Base-by-base conservation (phyloP, 2,888 invertebrate genomes). In the Philaethria dido region DNA sequence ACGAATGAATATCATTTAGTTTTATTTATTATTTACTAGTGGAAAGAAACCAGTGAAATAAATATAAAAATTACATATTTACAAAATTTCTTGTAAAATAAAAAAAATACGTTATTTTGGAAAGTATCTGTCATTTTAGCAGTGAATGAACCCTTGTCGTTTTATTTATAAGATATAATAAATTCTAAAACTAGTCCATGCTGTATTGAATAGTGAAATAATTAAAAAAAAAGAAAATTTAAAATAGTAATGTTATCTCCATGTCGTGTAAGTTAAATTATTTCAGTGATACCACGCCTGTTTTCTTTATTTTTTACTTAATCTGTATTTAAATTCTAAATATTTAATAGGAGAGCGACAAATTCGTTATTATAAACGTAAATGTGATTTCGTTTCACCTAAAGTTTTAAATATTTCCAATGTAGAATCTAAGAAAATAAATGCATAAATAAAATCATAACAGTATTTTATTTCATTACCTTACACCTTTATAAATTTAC, bases 391-490 rank as follows among this genome's bases (percentile, higher is more conserved):
- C n/a, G 62, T 66, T 47, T 50, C 62, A 55, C 25, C 18, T 62
- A 54, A 42, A 55, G 55, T 62, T 63, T 50, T 45, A 62, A 59
- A 57, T 22, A 61, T 50, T 70, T 66, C 70, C 62, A 70, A 69
- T 72, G 50, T 72, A 73, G 72, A 60, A 57, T 70, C 61, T 75
- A 74, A 73, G 74, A 62, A 75, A 72, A 72, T 71, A 72, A 72
- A 66, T 62, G 67, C 69, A 72, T 70, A 64, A 64, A 62, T 67
- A 72, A 72, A 64, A 68, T 66, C 69, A 68, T 52, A 69, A 66
- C 20, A 33, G 11, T 42, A 22, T 33, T 22, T 62, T 60, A 59
- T 60, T 60, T 64, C 45, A 45, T n/a, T 54, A 57, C 48, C 16
- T 64, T 68, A 4, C 66, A 3, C n/a, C 22, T 20, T 57, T 22